Conservation (phyloP, 2,113 vertebrate species). For the Microcebus ravelobensis region DNA sequence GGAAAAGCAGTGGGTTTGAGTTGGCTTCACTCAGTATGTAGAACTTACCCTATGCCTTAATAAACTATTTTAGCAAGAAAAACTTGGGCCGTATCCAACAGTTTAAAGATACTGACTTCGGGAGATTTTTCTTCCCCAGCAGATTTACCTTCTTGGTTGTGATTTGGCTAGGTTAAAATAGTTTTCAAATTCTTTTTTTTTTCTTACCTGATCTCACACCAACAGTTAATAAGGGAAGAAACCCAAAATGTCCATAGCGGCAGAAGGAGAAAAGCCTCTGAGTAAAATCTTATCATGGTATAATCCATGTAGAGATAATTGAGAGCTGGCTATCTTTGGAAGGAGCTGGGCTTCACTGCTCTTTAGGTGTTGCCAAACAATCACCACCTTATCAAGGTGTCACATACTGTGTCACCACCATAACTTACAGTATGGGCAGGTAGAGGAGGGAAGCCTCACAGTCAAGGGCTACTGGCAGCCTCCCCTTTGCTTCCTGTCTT, state of each 20-base stretch:
- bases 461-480: not conserved
- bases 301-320: not conserved
- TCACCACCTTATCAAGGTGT: not conserved
- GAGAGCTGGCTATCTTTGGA: not conserved
- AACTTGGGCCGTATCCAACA: not conserved
- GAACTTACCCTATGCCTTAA: not conserved
- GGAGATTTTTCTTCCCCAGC: not conserved
- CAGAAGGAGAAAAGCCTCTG: not conserved
- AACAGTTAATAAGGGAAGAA: not conserved
- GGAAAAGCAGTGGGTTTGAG: not conserved
- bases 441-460: not conserved
- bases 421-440: not conserved
- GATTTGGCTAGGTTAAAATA: constrained; percentile 35
- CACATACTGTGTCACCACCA: not conserved
- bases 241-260: not conserved
- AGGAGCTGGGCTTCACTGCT: not conserved
- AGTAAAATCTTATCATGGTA: not conserved
- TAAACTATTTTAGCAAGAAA: not conserved
- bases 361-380: not conserved
- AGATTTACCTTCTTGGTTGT: not conserved
- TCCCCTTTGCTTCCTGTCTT: not conserved
- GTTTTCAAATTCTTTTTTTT: not conserved
- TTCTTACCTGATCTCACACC: not conserved
- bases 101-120: not conserved
- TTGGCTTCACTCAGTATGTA: not conserved